Conservation (phyloP, 2,797 vertebrate species). For the Malurus splendens region DNA sequence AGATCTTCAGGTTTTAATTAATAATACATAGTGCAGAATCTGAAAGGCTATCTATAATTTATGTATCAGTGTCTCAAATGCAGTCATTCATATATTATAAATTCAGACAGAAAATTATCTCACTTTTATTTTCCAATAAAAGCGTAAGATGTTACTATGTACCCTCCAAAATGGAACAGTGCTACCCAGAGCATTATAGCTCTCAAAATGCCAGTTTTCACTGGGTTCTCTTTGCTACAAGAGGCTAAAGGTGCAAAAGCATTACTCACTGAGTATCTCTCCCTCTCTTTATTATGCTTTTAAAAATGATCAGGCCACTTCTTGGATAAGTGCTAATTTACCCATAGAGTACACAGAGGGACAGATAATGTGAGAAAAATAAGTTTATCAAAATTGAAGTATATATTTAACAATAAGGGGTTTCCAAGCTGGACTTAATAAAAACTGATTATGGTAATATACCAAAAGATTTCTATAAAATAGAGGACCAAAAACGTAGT, state of each 20-base stretch:
- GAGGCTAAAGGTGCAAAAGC: background rate
- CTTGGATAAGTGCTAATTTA: background rate
- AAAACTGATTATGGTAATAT: background rate
- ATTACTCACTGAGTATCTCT: background rate
- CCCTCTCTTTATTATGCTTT: background rate
- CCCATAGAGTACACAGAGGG: background rate
- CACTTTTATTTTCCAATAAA: conserved; percentile 56
- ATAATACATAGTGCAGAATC: conserved; percentile 68
- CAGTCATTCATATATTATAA: conserved; percentile 63
- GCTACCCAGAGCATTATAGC: background rate
- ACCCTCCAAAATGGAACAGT: conserved; percentile 13
- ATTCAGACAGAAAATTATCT: conserved; percentile 63
- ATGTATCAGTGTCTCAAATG: conserved; percentile 59
- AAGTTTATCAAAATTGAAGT: background rate
- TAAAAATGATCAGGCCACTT: background rate
- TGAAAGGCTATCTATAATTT: conserved; percentile 69
- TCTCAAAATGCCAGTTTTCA: background rate
- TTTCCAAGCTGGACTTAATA: background rate
- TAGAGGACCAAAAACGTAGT: background rate
- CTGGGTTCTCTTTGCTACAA: background rate
- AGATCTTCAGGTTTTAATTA: conserved; percentile 70
- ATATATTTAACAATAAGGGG: background rate
- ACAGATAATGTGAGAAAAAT: background rate
- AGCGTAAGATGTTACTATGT: conserved; percentile 15
- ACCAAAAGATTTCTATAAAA: background rate